Base-by-base conservation (phyloP, 2,888 invertebrate genomes). In the Gnatocerus cornutus region DNA sequence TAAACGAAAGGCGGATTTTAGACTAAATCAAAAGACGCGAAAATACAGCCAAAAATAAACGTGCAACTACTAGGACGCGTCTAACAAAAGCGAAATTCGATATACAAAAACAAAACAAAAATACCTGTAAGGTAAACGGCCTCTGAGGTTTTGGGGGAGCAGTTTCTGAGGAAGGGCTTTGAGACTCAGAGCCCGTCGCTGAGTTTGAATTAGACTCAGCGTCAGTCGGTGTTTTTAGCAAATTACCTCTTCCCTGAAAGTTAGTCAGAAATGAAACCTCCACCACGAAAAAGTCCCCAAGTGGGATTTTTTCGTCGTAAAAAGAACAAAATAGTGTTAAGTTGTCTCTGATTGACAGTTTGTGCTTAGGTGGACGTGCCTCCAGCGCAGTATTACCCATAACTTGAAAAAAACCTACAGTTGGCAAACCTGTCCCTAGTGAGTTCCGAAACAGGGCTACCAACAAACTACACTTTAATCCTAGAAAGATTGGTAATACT, bases 51-150 rank as follows among this genome's bases (percentile, higher is more conserved):
- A 33, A 33, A 33, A 33, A 33, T 7, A 61, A 48, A 10, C 16
- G 41, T 55, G 39, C 14, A 37, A 61, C 62, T 68, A 71, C 43
- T 46, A 37, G 41, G 45, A 45, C 30, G 27, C 37, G 55, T 27
- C 43, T 50, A 65, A 50, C 33, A 50, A 65, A 69, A 66, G 61
- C 59, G 50, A 62, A 37, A 45, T 2, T 30, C 64, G 71, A 62
- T 65, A 39, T 12, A 41, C 41, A 73, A 73, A 55, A 67, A 74
- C 70, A 62, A 62, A 74, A 74, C 74, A 52, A 71, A 73, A 78
- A 81, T 88, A 89, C 89, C 89, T 89, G 88, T 78, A 89, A 84
- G 76, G 88, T 87, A 84, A 88, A 88, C 79, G 89, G 88, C 83
- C 88, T 86, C 82, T 88, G 88, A 74, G 87, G 87, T 84, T 88